Percentiles rank a stretch among this genome's conserved stretches.
phyloP scores from a whole-genome alignment of 2,797 vertebrate species.

The Dendrocincla fuliginosa region DNA sequence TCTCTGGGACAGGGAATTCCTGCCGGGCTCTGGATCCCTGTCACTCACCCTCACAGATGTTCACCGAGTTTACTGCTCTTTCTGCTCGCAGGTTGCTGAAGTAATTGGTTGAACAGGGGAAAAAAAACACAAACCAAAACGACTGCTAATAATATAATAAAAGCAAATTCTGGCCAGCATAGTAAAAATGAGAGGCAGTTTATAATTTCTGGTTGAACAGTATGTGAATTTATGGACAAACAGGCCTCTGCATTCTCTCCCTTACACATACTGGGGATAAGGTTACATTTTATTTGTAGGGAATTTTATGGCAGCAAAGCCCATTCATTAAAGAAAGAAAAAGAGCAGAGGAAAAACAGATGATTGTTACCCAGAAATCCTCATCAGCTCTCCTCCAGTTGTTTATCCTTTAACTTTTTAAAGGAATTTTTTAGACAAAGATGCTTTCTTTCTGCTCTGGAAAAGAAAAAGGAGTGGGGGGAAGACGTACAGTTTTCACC shows the following conservation, averaged over 20 bases:
- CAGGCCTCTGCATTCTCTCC: neutral
- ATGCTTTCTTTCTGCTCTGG: constrained; percentile 9
- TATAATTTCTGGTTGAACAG: neutral
- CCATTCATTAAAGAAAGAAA: constrained; percentile 47
- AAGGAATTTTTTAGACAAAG: constrained; percentile 64
- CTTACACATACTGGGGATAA: neutral
- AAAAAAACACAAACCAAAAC: neutral
- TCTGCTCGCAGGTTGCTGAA: neutral
- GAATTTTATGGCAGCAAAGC: constrained; percentile 36
- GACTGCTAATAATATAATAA: neutral
- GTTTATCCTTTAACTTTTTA: constrained; percentile 48
- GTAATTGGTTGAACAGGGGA: neutral
- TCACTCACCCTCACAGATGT: neutral
- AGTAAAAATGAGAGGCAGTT: neutral
- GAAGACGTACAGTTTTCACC: neutral
- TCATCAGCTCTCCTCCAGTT: constrained; percentile 29
- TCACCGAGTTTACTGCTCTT: neutral
- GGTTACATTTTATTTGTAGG: constrained; percentile 32
- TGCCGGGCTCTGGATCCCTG: neutral
- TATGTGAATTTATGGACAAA: neutral
- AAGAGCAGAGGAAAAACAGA: constrained; percentile 49
- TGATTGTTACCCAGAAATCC: constrained; percentile 56
- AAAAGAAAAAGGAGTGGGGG: neutral
- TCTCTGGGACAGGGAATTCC: neutral
- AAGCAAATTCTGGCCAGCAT: neutral